phyloP scores from a whole-genome alignment of 2,113 vertebrate species.

The Phyllostomus hastatus region DNA sequence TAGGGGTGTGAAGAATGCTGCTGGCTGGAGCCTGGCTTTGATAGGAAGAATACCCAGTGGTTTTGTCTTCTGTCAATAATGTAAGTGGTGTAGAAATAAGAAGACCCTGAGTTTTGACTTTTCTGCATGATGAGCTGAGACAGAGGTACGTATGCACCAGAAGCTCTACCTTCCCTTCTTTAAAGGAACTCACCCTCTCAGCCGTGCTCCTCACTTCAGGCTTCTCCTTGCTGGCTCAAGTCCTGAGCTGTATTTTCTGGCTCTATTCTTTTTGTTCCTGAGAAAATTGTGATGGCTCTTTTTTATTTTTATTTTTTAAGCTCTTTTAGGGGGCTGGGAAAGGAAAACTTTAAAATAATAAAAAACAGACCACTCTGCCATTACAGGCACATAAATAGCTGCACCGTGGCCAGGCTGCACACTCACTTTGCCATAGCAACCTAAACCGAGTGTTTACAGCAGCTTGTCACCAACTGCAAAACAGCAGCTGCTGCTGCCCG shows the following conservation, averaged over 20 bases:
- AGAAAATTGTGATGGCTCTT: constrained; percentile 33
- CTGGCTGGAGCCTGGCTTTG: neutral
- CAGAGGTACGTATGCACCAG: neutral
- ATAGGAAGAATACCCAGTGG: neutral
- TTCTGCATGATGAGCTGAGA: neutral
- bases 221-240: neutral
- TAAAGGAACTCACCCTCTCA: neutral
- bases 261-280: neutral
- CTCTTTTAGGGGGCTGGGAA: constrained; percentile 53
- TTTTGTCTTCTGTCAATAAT: neutral
- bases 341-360: constrained; percentile 71
- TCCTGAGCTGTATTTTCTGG: neutral
- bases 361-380: constrained; percentile 65
- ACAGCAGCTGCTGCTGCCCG: constrained; percentile 56
- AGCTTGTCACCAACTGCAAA: constrained; percentile 58
- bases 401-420: constrained; percentile 64
- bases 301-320: neutral
- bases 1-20: neutral
- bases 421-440: constrained; percentile 81
- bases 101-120: neutral
- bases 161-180: neutral
- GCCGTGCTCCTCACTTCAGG: accelerated
- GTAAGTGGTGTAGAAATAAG: neutral
- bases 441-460: constrained; percentile 57
- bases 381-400: constrained; percentile 73